These are phyloP conservation scores for Streptopelia turtur DNA, from an alignment of 2,797 vertebrate genomes.

Conservation along the genomic window DNA sequence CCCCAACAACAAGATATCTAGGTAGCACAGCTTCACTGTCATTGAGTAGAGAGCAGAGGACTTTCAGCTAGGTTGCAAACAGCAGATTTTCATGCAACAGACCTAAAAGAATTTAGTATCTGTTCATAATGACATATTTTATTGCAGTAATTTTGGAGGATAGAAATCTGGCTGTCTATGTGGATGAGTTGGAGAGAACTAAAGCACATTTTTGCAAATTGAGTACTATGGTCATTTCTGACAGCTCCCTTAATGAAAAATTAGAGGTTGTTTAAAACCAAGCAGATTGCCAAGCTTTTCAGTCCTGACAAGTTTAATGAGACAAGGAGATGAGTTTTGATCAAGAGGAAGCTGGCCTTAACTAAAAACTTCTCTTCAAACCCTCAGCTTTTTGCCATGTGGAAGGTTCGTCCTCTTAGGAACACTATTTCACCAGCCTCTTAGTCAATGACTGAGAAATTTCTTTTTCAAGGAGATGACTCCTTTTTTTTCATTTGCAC, in stretches of 20 bases:
- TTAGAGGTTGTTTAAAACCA: not conserved
- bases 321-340: not conserved
- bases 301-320: not conserved
- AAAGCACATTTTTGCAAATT: not conserved
- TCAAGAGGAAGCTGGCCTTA: not conserved
- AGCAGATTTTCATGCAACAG: not conserved
- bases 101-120: not conserved
- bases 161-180: not conserved
- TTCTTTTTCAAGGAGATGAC: not conserved
- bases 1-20: not conserved
- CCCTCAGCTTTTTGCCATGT: not conserved
- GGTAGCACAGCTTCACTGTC: not conserved
- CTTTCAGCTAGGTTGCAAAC: slow-evolving; percentile 8
- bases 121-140: not conserved
- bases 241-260: slow-evolving; percentile 14
- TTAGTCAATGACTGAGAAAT: not conserved
- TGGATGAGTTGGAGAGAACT: not conserved
- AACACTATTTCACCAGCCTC: not conserved
- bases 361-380: not conserved
- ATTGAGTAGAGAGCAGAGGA: not conserved
- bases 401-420: not conserved
- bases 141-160: slow-evolving; percentile 2
- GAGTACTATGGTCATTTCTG: not conserved
- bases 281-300: not conserved
- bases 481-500: not conserved